A percentile compares a stretch with the other conserved stretches of the same genome.
phyloP scores from a whole-genome alignment of 2,113 vertebrate species.

The Gnathonemus longibarbis region DNA sequence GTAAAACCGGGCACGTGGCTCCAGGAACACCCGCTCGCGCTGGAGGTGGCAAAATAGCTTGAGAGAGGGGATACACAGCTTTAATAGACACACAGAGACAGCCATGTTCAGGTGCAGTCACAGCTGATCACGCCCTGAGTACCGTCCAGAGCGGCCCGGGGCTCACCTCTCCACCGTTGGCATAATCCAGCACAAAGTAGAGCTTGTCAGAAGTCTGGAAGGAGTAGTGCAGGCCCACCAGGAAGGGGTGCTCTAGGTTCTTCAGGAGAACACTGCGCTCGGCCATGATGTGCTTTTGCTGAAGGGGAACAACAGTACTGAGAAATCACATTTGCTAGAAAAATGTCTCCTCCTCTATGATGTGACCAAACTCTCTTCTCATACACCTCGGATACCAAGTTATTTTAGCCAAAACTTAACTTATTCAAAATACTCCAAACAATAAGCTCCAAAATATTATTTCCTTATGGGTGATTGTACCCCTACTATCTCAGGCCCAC shows the following conservation, averaged over 20 bases:
- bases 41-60: constrained; percentile 74
- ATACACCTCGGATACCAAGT: not conserved
- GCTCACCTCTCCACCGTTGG: constrained; percentile 68
- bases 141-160: rapidly evolving
- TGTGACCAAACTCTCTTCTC: not conserved
- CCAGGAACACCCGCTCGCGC: constrained; percentile 67
- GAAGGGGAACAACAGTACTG: constrained; percentile 6
- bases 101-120: no score
- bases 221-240: constrained; percentile 70
- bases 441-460: not conserved
- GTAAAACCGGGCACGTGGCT: constrained; percentile 68
- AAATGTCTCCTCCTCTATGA: not conserved
- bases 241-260: constrained; percentile 70
- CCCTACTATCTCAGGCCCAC: not conserved
- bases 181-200: constrained; percentile 71
- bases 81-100: not conserved
- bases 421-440: not conserved
- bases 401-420: not conserved
- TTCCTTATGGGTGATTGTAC: not conserved
- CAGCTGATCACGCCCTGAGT: not conserved
- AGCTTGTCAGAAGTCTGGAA: constrained; percentile 74
- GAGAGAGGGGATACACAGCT: not conserved
- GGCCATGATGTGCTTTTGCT: constrained; percentile 77
- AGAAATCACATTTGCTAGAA: not conserved
- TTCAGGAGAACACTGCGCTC: constrained; percentile 72